Conservation (phyloP, 1,140 invertebrate genomes). For the Aphelinus certus region DNA sequence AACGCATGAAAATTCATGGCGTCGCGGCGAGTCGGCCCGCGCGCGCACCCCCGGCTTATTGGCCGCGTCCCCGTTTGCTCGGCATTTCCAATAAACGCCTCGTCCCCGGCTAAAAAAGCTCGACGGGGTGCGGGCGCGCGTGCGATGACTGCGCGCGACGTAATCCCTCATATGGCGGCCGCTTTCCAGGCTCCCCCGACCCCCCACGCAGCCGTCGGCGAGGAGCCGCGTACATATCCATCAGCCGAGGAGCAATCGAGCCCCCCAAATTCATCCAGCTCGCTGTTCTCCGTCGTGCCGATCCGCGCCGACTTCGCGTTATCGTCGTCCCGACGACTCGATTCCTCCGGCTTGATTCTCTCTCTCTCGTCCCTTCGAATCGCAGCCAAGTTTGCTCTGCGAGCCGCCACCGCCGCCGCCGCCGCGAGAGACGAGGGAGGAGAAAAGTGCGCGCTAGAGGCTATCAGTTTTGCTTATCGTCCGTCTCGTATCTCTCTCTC, state of each 20-base stretch:
- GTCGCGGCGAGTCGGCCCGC: constrained; percentile 13
- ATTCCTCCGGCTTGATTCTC: no score
- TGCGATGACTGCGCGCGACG: constrained; percentile 20
- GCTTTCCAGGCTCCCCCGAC: not conserved
- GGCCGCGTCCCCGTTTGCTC: not conserved
- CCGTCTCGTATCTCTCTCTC: constrained; percentile 50
- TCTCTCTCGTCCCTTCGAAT: no score
- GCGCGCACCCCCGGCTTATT: constrained; percentile 5
- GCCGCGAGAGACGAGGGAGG: not conserved
- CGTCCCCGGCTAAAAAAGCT: constrained; percentile 9
- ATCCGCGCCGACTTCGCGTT: no score
- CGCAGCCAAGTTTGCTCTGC: no score
- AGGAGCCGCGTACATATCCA: not conserved
- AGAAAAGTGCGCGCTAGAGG: constrained; percentile 29
- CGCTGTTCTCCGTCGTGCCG: no score
- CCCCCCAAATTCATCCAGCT: no score
- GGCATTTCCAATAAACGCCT: constrained; percentile 35
- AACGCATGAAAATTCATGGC: constrained; percentile 24
- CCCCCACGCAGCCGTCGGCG: not conserved
- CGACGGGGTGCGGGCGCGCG: not conserved
- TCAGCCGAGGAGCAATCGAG: no score
- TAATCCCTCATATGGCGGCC: constrained; percentile 27
- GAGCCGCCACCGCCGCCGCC: no score
- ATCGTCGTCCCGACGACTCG: no score
- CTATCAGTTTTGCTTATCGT: constrained; percentile 58